Percentiles rank a stretch among this genome's conserved stretches.
Evolutionary conservation across 2,888 invertebrate genomes (phyloP).

Genomic region (Tenthredo amoena): DNA sequence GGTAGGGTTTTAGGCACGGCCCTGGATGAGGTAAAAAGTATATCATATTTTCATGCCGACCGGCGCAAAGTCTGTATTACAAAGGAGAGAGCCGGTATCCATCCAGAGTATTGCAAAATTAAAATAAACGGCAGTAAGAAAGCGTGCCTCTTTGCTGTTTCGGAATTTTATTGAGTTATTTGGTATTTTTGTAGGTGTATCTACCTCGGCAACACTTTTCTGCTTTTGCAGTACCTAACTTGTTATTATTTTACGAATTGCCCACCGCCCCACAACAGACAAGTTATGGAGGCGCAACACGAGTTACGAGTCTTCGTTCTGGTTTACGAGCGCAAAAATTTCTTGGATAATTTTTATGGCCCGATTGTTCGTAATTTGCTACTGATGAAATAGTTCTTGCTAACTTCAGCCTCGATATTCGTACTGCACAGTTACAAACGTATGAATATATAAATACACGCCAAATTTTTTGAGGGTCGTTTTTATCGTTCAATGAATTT

Average conservation of each 20-base stretch:
- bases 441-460: background rate
- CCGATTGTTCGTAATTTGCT: conserved; percentile 61
- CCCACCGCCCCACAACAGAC: background rate
- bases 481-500: background rate
- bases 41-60: conserved; percentile 16
- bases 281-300: conserved; percentile 39
- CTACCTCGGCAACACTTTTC: conserved; percentile 54
- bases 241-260: conserved; percentile 55
- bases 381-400: conserved; percentile 62
- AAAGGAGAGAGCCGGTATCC: conserved; percentile 67
- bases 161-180: conserved; percentile 63
- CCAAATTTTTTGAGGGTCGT: background rate
- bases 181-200: conserved; percentile 48
- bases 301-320: conserved; percentile 50
- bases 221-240: conserved; percentile 62
- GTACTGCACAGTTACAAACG: background rate
- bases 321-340: conserved; percentile 62
- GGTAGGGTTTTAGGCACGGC: background rate
- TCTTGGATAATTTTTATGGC: conserved; percentile 50
- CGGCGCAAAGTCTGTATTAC: conserved; percentile 61
- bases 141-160: conserved; percentile 59
- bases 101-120: conserved; percentile 65
- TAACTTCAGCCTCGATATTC: background rate
- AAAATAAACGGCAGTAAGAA: conserved; percentile 76
- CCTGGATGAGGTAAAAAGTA: conserved; percentile 16